These are phyloP conservation scores for Lerista edwardsae DNA, from an alignment of 2,797 vertebrate species.

Conservation along the genomic window DNA sequence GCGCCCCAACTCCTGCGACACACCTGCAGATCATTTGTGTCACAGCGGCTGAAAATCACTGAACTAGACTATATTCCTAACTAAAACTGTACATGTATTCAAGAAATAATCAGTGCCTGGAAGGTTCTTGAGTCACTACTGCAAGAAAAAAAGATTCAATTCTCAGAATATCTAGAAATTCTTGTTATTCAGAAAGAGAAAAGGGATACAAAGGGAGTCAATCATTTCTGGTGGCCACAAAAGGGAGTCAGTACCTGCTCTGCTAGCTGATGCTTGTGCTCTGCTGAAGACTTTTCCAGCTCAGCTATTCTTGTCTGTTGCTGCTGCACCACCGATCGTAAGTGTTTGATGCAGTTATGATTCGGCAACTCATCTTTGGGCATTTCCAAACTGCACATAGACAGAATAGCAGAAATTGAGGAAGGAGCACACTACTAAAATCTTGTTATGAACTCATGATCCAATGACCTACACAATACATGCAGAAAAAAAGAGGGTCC, in stretches of 20 bases:
- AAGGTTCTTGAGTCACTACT: not conserved
- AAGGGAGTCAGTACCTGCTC: constrained; percentile 85
- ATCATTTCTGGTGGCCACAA: not conserved
- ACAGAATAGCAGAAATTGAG: constrained; percentile 20
- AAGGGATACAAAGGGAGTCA: not conserved
- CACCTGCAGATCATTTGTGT: no score
- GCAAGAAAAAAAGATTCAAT: not conserved
- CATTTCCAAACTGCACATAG: constrained; percentile 89
- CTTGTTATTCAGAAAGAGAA: not conserved
- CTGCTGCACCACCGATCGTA: constrained; percentile 92
- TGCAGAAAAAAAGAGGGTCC: not conserved
- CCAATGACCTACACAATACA: not conserved
- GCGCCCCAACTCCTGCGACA: no score
- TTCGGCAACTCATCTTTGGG: constrained; percentile 95
- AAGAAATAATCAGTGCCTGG: not conserved
- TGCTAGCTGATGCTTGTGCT: constrained; percentile 95
- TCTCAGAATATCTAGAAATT: not conserved
- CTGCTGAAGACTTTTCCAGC: constrained; percentile 91
- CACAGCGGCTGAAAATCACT: no score
- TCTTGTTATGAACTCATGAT: not conserved
- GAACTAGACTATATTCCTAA: not conserved
- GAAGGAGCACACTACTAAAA: not conserved
- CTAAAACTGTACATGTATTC: not conserved
- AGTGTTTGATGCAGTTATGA: constrained; percentile 97
- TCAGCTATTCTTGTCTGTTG: constrained; percentile 94